Conservation (phyloP, 37 sponge, comb jelly and placozoan species). For the Chondrilla cf. caribensis region DNA sequence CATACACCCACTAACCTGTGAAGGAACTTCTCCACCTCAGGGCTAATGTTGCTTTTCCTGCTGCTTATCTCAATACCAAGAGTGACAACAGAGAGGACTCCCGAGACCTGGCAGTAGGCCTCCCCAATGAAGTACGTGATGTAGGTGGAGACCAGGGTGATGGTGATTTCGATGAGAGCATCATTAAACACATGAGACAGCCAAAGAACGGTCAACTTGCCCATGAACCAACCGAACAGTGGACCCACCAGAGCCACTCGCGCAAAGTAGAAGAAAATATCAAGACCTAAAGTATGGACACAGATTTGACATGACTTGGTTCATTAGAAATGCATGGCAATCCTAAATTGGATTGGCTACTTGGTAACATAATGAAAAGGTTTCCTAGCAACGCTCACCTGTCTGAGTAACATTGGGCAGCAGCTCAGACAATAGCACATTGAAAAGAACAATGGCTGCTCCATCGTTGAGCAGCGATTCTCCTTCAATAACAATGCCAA, state of each 20-base stretch:
- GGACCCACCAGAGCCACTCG: slow-evolving; percentile 79
- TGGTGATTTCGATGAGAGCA: slow-evolving; percentile 88
- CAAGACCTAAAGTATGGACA: slow-evolving; percentile 30
- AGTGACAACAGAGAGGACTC: slow-evolving; percentile 83
- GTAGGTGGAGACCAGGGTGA: slow-evolving; percentile 91
- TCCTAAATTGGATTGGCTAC: no score
- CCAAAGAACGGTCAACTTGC: slow-evolving; percentile 72
- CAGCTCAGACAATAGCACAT: slow-evolving; percentile 69
- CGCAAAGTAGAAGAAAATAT: slow-evolving; percentile 58
- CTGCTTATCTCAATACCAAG: slow-evolving; percentile 87
- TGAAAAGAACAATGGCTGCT: slow-evolving; percentile 88
- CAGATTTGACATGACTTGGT: no score
- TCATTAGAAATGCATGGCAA: no score
- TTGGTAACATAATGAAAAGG: no score
- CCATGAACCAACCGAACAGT: slow-evolving; percentile 79
- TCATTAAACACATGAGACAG: slow-evolving; percentile 91
- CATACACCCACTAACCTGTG: slow-evolving; percentile 50
- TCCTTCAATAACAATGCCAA: slow-evolving; percentile 87
- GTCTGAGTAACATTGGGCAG: slow-evolving; percentile 45
- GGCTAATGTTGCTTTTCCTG: slow-evolving; percentile 81
- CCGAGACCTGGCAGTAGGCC: slow-evolving; percentile 70
- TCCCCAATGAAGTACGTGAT: slow-evolving; percentile 87
- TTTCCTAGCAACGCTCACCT: slow-evolving; percentile 22
- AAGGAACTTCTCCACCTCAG: slow-evolving; percentile 88
- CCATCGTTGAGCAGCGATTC: slow-evolving; percentile 95